Evolutionary conservation across 2,797 vertebrate genomes (phyloP).

Genomic region (Australoheros facetus): DNA sequence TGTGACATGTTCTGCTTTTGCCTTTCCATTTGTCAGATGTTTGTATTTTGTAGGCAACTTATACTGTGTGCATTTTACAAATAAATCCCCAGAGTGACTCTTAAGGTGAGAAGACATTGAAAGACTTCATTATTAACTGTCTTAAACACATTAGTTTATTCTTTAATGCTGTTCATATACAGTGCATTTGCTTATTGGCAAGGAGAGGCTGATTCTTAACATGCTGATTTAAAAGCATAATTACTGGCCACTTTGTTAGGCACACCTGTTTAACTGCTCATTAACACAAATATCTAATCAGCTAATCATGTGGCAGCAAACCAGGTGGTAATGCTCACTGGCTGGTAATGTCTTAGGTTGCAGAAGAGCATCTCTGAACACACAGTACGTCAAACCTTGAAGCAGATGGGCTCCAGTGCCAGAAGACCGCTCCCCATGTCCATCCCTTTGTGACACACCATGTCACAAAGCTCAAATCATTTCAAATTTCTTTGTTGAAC

Average conservation of each 20-base stretch:
- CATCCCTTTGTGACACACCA: no score
- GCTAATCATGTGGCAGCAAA: neutral
- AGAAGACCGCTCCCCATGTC: no score
- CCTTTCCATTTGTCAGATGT: constrained; percentile 52
- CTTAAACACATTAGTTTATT: neutral
- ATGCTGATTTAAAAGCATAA: neutral
- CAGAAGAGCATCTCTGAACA: no score
- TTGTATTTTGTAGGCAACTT: constrained; percentile 17
- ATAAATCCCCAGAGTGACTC: constrained; percentile 52
- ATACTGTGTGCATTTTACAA: constrained; percentile 60
- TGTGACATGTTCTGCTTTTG: constrained; percentile 34
- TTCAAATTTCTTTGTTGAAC: neutral
- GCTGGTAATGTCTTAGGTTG: no score
- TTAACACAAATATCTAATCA: neutral
- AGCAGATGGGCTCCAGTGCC: no score
- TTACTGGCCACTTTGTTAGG: neutral
- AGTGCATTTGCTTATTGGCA: neutral
- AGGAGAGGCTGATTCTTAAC: neutral
- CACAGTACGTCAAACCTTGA: no score
- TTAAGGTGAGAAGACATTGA: neutral
- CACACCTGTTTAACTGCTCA: neutral
- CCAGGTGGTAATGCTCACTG: no score
- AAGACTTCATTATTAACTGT: neutral
- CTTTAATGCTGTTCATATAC: neutral
- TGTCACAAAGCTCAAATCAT: no score